Evolutionary conservation across 2,113 vertebrate species (phyloP).

Genomic region (Psophia crepitans): DNA sequence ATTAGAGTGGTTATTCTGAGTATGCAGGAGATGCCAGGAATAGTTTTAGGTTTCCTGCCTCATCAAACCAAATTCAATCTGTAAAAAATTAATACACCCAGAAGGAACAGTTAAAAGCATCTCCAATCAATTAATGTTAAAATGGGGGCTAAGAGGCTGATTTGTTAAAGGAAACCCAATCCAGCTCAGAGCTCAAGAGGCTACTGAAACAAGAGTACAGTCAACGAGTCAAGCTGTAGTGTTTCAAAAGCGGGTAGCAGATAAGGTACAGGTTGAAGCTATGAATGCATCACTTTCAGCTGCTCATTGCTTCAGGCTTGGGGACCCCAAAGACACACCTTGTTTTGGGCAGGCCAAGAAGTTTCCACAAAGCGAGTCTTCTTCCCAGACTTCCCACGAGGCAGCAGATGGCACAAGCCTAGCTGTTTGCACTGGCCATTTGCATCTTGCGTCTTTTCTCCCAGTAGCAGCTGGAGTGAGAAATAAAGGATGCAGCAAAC

Average conservation of each 20-base stretch:
- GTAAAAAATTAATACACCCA: constrained; percentile 69
- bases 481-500: neutral
- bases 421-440: neutral
- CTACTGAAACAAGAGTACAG: neutral
- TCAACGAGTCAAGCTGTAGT: neutral
- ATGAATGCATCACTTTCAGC: neutral
- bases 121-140: constrained; percentile 70
- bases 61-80: constrained; percentile 65
- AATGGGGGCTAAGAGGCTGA: constrained; percentile 33
- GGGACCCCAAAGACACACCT: neutral
- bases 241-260: neutral
- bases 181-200: neutral
- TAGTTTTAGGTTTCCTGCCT: constrained; percentile 65
- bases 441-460: neutral
- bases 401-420: neutral
- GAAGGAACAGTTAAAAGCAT: constrained; percentile 71
- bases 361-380: neutral
- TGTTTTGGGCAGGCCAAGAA: neutral
- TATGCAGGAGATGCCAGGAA: constrained; percentile 60
- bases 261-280: neutral
- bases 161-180: constrained; percentile 56
- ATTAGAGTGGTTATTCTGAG: constrained; percentile 64
- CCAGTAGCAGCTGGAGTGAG: neutral
- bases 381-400: neutral
- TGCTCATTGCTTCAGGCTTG: neutral